phyloP scores from a whole-genome alignment of 2,113 vertebrate species.

The Oriolus oriolus region DNA sequence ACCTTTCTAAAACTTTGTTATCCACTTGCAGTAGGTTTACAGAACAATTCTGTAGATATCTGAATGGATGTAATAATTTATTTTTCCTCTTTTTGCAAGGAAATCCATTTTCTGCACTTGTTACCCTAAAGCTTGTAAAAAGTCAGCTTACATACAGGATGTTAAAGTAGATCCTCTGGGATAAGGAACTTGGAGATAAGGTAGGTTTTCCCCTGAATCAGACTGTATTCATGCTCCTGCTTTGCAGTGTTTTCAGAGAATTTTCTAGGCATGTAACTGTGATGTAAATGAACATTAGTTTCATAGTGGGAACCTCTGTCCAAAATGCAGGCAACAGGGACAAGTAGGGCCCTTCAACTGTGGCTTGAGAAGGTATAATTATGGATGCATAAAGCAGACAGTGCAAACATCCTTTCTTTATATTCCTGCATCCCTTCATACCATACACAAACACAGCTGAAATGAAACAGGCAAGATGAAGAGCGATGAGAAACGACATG shows the following conservation, averaged over 20 bases:
- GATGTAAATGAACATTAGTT: background rate
- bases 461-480: background rate
- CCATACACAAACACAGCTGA: background rate
- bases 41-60: background rate
- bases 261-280: background rate
- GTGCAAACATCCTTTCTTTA: background rate
- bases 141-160: background rate
- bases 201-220: background rate
- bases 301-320: background rate
- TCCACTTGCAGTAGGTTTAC: background rate
- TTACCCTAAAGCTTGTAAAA: background rate
- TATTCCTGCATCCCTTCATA: background rate
- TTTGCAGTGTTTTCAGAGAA: background rate
- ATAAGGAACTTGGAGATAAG: background rate
- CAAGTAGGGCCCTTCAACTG: background rate
- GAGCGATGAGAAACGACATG: background rate
- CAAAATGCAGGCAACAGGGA: background rate
- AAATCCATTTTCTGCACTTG: background rate
- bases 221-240: background rate
- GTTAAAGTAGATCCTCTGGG: background rate
- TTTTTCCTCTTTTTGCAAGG: background rate
- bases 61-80: background rate
- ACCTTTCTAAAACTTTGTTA: background rate
- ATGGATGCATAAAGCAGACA: background rate
- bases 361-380: background rate